Base-by-base conservation (phyloP, 1,140 invertebrate species). In the Bombus confusus region DNA sequence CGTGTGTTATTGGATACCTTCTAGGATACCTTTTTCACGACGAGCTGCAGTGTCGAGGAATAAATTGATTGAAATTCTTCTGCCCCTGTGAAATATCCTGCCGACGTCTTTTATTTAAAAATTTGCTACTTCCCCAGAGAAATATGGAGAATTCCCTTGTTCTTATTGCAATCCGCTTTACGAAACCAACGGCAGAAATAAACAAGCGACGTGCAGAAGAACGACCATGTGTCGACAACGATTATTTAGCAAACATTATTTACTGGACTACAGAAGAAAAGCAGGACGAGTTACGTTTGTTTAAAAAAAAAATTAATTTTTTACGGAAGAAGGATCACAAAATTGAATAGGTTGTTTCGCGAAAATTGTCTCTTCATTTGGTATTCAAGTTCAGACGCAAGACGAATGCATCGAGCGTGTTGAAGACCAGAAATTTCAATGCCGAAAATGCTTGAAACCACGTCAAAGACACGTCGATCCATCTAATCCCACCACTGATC, bases 1-100 rank as follows among this genome's bases (percentile, higher is more conserved):
- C 66, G 68, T 72, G 43, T 72, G 66, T 80, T 80, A 80, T 80
- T 72, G 79, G 79, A 80, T 80, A 72, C 47, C 79, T 72, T 41
- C 59, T 59, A 22, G 41, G 31, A 47, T 52, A 80, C 64, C 41
- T 73, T 73, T 68, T 37, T 41, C 39, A n/a, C 41, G 31, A 69
- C 41, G 3, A 15, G 66, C 41, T 37, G 41, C 28, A 62, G 25
- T 37, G 66, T 34, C 34, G 15, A 72, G 13, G 43, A 28, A 52
- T 52, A 80, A 69, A 69, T 80, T 69, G 43, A 80, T 80, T 80
- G 43, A 71, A 80, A 80, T 71, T 80, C 68, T 72, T 47, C 28
- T 22, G 37, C 6, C 75, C 22, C 22, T 68, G 37, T 77, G 37
- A 62, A 37, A 76, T 59, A 75, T 47, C 73, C 41, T 47, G n/a